These are phyloP conservation scores for Rotaria macrura DNA, from an alignment of 2,888 invertebrate species.

Conservation along the genomic window DNA sequence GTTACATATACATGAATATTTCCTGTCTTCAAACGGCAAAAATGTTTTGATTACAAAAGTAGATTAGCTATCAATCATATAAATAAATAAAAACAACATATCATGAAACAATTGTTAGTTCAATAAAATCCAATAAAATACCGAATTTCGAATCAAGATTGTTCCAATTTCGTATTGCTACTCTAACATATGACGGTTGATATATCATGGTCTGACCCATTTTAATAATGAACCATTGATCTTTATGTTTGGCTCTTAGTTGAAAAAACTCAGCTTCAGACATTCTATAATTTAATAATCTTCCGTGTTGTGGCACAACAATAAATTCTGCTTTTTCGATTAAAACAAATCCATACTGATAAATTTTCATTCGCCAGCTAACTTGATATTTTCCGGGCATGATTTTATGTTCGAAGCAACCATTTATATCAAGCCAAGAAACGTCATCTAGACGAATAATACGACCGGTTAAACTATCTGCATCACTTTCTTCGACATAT, in stretches of 20 bases:
- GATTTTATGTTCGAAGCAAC: background rate
- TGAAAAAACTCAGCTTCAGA: background rate
- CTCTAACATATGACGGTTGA: background rate
- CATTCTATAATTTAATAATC: background rate
- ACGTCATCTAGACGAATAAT: background rate
- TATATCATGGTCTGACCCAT: background rate
- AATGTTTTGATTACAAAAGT: too few relatives aligned
- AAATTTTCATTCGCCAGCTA: background rate
- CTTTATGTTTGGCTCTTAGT: background rate
- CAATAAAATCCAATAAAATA: background rate
- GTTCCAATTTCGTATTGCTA: background rate
- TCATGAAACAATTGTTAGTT: background rate
- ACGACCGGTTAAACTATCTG: conserved; percentile 4
- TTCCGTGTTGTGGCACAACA: background rate
- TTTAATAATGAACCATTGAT: background rate
- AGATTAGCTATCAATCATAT: too few relatives aligned
- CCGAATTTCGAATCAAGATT: background rate
- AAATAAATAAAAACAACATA: too few relatives aligned
- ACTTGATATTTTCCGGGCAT: conserved; percentile 7
- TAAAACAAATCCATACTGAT: background rate
- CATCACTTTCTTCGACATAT: too few relatives aligned
- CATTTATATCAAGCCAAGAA: background rate
- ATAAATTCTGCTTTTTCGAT: background rate
- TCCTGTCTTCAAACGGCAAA: too few relatives aligned
- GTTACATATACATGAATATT: too few relatives aligned